Evolutionary conservation across 2,113 vertebrate genomes (phyloP), one percentile per base, ranked within the genome.

Genomic region (Prunella fulvescens): DNA sequence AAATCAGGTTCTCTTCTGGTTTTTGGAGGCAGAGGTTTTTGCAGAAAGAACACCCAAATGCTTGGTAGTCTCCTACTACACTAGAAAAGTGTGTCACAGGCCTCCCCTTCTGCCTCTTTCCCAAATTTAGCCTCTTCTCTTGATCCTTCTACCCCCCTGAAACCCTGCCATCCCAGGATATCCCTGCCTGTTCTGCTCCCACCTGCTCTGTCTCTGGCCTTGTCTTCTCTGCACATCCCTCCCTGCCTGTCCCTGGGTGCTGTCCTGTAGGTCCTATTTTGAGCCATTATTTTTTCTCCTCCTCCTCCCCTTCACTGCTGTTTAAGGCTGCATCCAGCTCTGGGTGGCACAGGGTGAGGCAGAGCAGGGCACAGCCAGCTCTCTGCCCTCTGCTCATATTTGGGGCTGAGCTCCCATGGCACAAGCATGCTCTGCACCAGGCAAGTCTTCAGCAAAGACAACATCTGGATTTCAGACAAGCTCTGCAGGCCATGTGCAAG

Each of bases 391-490:
- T 61, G 19, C 62, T 89, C 1, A 0, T 40, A 25, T 40, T 14
- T 78, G 47, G 53, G 35, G 19, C 28, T 35, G 51, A 58, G 42
- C 11, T 90, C 24, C 60, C 64, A 3, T 40, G 64, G 50, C 66
- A 82, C 48, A 56, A 45, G 17, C 14, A 13, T 26, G 11, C 24
- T 90, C 47, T 80, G 67, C 37, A 23, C 62, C 64, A 62, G 69
- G 28, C 76, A 77, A 77, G 20, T 15, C 64, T 88, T 86, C 61
- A 78, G 56, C 47, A 73, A 71, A 81, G 72, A 60, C 26, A 92
- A 93, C 88, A 86, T 93, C 93, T 92, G 90, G 76, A 74, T 86
- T 88, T 96, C 90, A 88, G 85, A 90, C 56, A 40, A 74, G 44
- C 11, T 90, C 67, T 96, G 67, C 60, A 60, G 67, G 83, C 72